Conservation (phyloP, 2,888 invertebrate genomes). For the Caenorhabditis sp. region DNA sequence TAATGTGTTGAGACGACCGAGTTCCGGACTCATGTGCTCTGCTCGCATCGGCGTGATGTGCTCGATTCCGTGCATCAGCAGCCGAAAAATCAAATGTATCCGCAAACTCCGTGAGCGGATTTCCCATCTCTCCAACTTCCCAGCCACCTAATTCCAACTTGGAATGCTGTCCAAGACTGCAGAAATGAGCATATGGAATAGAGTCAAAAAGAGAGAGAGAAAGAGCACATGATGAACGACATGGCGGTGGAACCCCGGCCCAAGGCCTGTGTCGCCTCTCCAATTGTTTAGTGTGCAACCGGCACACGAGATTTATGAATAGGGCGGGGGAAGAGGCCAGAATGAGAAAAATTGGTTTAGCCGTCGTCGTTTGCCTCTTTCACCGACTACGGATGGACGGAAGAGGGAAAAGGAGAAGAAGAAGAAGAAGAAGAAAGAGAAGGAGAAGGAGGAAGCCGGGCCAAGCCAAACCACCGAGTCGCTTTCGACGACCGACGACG, state of each 20-base stretch:
- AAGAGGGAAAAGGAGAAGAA: slow-evolving; percentile 29
- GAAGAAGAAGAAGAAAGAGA: slow-evolving; percentile 26
- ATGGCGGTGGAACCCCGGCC: background rate
- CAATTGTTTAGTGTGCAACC: slow-evolving; percentile 47
- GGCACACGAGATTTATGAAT: slow-evolving; percentile 58
- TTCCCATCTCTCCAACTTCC: too few species aligned
- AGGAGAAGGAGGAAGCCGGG: slow-evolving; percentile 35
- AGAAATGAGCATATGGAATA: background rate
- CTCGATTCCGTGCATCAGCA: too few species aligned
- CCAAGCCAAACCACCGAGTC: slow-evolving; percentile 53
- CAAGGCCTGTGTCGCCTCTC: slow-evolving; percentile 9
- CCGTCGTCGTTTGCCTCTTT: slow-evolving; percentile 41
- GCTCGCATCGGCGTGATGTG: too few species aligned
- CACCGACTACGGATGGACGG: slow-evolving; percentile 38
- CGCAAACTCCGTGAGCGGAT: too few species aligned
- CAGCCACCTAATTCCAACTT: too few species aligned
- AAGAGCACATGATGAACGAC: slow-evolving; percentile 8
- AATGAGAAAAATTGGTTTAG: slow-evolving; percentile 66
- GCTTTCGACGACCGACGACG: slow-evolving; percentile 58
- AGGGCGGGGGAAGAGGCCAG: slow-evolving; percentile 25
- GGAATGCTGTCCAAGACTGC: too few species aligned
- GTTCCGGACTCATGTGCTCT: too few species aligned
- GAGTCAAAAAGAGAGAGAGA: background rate
- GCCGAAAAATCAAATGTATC: too few species aligned
- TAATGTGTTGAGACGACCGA: slow-evolving; percentile 11